Percentiles rank a stretch among this genome's conserved stretches.
Conservation (phyloP, 2,888 invertebrate genomes). For the Andrena fulva region DNA sequence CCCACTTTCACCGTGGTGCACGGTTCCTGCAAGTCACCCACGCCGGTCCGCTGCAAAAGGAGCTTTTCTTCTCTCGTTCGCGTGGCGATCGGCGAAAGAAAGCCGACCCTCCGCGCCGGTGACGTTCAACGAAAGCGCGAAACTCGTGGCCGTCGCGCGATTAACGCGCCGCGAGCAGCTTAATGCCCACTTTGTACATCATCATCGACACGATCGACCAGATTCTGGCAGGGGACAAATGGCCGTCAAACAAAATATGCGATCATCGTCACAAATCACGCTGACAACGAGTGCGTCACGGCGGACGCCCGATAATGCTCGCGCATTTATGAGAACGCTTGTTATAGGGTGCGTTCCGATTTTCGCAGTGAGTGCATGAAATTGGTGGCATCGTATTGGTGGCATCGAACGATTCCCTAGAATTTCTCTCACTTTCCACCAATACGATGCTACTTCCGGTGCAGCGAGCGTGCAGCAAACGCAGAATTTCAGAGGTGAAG, state of each 20-base stretch:
- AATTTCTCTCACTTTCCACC: too few relatives aligned
- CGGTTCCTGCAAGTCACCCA: conserved; percentile 66
- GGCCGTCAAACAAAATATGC: conserved; percentile 73
- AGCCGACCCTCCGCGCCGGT: conserved; percentile 23
- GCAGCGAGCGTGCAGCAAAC: too few relatives aligned
- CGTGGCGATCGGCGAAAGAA: conserved; percentile 48
- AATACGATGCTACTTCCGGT: too few relatives aligned
- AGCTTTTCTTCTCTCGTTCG: conserved; percentile 30
- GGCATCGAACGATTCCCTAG: too few relatives aligned
- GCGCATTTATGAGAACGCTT: not conserved
- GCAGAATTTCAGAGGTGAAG: too few relatives aligned
- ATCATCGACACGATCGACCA: conserved; percentile 69
- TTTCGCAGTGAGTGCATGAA: too few relatives aligned
- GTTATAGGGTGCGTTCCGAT: too few relatives aligned
- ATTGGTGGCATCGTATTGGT: too few relatives aligned
- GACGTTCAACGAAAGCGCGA: conserved; percentile 43
- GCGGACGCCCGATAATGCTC: not conserved
- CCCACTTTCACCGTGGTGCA: conserved; percentile 61
- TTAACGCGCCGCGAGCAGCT: conserved; percentile 75
- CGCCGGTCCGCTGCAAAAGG: conserved; percentile 40
- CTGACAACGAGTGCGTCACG: conserved; percentile 18
- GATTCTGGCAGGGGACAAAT: conserved; percentile 69
- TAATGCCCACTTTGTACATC: conserved; percentile 77
- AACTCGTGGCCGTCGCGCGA: conserved; percentile 66
- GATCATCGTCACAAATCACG: conserved; percentile 74